Evolutionary conservation across 2,888 invertebrate genomes (phyloP).

Genomic region (Drosophila basisetae): DNA sequence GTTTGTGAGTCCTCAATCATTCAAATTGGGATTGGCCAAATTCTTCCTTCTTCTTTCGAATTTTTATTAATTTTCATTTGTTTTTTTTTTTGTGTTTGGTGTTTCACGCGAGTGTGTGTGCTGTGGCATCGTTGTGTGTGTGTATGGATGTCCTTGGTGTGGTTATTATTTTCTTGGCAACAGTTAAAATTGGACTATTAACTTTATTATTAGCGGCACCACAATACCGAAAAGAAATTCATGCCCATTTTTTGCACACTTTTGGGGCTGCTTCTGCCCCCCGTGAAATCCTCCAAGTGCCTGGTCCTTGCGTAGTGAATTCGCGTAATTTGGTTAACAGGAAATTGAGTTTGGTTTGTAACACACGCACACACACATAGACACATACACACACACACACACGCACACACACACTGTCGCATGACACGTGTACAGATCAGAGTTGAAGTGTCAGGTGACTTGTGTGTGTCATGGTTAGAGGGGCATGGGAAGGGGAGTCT

Average conservation of each 20-base stretch:
- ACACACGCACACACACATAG: slow-evolving; percentile 8
- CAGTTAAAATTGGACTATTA: slow-evolving; percentile 18
- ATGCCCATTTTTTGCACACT: slow-evolving; percentile 26
- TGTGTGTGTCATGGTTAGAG: slow-evolving; percentile 3
- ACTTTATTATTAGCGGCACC: slow-evolving; percentile 22
- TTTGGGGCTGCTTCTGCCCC: slow-evolving; percentile 21
- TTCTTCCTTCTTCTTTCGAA: slow-evolving; percentile 1
- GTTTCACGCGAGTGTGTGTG: not conserved
- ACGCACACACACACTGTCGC: slow-evolving; percentile 5
- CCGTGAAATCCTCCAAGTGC: slow-evolving; percentile 14
- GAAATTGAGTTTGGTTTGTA: slow-evolving; percentile 49
- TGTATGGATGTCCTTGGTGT: slow-evolving; percentile 12
- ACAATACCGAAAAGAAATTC: slow-evolving; percentile 8
- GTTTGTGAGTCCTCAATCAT: slow-evolving; percentile 37
- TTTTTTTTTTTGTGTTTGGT: not conserved
- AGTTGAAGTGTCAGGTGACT: slow-evolving; percentile 15
- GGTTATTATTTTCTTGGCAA: slow-evolving; percentile 32
- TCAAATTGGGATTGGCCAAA: slow-evolving; percentile 58
- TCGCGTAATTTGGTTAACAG: slow-evolving; percentile 68
- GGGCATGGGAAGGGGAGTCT: not conserved
- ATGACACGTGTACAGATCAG: slow-evolving; percentile 1
- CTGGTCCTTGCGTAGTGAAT: slow-evolving; percentile 20
- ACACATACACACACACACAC: slow-evolving; percentile 4
- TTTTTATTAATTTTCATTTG: not conserved
- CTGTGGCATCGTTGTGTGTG: not conserved